Conservation (phyloP, 2,888 invertebrate species). For the Auanema sp. region DNA sequence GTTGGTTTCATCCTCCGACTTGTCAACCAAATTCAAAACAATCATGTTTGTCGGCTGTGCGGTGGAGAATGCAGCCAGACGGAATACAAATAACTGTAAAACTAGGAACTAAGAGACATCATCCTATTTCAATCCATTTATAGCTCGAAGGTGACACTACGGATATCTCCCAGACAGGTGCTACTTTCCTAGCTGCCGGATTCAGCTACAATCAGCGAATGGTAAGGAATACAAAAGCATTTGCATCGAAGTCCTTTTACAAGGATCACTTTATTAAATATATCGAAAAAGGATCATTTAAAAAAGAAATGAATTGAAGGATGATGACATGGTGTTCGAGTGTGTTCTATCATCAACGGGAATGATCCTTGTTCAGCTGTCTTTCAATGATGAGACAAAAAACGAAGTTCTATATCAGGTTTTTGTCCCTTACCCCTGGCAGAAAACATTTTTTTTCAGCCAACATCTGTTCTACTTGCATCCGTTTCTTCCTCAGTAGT, state of each 20-base stretch:
- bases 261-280: not conserved
- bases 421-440: constrained; percentile 8
- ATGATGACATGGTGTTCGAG: constrained; percentile 50
- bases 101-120: not conserved
- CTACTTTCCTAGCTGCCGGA: constrained; percentile 43
- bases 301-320: constrained; percentile 21
- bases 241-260: not conserved
- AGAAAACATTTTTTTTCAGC: constrained; percentile 11
- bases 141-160: constrained; percentile 36
- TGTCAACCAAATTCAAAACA: constrained; percentile 23
- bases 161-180: constrained; percentile 39
- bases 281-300: not conserved
- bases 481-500: constrained; percentile 27
- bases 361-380: constrained; percentile 37
- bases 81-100: constrained; percentile 41
- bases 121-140: constrained; percentile 11
- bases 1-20: constrained; percentile 48
- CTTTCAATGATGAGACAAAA: constrained; percentile 50
- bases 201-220: constrained; percentile 50
- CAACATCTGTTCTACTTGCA: constrained; percentile 35
- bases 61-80: constrained; percentile 43
- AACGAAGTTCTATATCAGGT: constrained; percentile 47
- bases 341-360: constrained; percentile 40
- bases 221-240: constrained; percentile 21
- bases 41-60: constrained; percentile 40